Conservation (phyloP, 2,888 invertebrate species). For the Troglohyphantes excavatus region DNA sequence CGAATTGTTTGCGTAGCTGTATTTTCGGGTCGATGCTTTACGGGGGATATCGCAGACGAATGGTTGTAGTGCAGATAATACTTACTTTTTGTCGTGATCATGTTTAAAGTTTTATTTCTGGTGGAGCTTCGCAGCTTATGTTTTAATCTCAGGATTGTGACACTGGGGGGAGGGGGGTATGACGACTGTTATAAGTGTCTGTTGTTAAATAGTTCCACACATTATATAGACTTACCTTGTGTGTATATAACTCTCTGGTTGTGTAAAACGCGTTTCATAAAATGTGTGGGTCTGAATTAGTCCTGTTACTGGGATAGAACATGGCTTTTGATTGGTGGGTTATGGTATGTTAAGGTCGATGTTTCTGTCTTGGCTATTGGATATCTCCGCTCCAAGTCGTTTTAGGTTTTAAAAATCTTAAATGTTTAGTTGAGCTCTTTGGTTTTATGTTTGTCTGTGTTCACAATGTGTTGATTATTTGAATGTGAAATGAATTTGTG, state of each 20-base stretch:
- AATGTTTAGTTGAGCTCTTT: neutral
- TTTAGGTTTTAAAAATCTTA: neutral
- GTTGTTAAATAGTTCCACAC: neutral
- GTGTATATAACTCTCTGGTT: neutral
- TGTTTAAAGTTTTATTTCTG: neutral
- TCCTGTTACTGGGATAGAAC: constrained; percentile 1
- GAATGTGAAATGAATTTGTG: constrained; percentile 12
- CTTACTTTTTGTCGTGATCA: constrained; percentile 2
- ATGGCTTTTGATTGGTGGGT: neutral
- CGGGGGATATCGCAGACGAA: constrained; percentile 19
- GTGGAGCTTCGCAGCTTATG: neutral
- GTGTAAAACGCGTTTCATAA: neutral
- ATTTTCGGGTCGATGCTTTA: neutral
- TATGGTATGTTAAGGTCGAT: neutral
- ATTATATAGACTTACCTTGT: neutral
- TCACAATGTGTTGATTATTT: constrained; percentile 15
- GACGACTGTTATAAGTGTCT: neutral
- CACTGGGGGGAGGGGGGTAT: neutral
- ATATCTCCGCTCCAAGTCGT: neutral
- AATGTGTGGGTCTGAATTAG: neutral
- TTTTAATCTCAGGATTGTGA: neutral
- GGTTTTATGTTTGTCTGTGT: neutral
- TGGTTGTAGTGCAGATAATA: constrained; percentile 13
- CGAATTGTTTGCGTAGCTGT: neutral
- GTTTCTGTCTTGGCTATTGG: neutral